phyloP scores from a whole-genome alignment of 2,113 vertebrate species.

The Eublepharis macularius region DNA sequence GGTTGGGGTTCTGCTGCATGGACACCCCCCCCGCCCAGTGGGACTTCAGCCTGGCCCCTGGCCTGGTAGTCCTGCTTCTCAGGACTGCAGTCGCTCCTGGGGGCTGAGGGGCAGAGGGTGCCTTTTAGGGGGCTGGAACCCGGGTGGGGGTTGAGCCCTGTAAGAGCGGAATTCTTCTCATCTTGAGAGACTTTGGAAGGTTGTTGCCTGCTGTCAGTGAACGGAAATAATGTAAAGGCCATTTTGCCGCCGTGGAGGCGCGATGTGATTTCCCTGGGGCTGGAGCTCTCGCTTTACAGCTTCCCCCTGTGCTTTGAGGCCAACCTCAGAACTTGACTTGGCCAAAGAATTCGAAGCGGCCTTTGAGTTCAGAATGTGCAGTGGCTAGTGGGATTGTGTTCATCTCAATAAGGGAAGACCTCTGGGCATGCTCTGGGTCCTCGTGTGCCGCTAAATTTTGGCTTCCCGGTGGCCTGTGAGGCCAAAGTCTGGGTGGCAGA shows the following conservation, averaged over 20 bases:
- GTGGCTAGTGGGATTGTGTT: too few relatives aligned
- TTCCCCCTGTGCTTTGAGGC: not conserved
- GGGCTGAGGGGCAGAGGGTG: not conserved
- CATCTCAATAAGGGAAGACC: too few relatives aligned
- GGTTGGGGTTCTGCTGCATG: too few relatives aligned
- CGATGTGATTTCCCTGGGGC: not conserved
- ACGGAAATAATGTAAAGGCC: rapidly evolving
- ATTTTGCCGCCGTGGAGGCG: not conserved
- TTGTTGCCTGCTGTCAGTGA: not conserved
- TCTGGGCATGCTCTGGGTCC: not conserved
- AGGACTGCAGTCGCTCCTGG: not conserved
- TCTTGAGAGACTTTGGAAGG: too few relatives aligned
- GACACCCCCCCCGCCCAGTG: not conserved
- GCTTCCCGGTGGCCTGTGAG: not conserved
- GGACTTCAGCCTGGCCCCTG: not conserved
- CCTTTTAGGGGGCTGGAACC: too few relatives aligned
- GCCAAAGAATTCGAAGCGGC: not conserved
- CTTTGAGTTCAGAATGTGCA: too few relatives aligned
- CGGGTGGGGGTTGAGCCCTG: not conserved
- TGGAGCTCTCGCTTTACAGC: not conserved
- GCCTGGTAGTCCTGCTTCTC: not conserved
- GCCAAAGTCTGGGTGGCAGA: not conserved
- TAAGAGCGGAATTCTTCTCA: not conserved
- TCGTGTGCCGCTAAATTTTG: not conserved
- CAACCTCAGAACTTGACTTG: not conserved